These are phyloP conservation scores for Himalopsyche phryganea DNA, from an alignment of 1,140 invertebrate genomes.

Conservation along the genomic window DNA sequence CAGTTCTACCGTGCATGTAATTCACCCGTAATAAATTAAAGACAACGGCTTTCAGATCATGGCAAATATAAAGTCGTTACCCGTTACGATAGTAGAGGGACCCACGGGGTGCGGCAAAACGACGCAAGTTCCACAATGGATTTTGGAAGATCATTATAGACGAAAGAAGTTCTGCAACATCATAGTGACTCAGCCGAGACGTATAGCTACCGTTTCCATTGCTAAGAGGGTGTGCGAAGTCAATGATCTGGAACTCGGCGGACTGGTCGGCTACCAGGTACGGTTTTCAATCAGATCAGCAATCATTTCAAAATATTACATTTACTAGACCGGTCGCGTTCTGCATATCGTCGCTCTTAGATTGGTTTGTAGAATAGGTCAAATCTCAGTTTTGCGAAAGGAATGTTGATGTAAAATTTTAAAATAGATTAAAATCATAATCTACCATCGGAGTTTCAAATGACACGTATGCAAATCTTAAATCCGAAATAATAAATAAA, in stretches of 20 bases:
- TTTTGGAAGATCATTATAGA: constrained; percentile 69
- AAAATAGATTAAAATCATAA: too few relatives aligned
- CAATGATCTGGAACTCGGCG: constrained; percentile 70
- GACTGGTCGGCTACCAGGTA: constrained; percentile 81
- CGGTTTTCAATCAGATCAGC: background rate
- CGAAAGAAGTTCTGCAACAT: constrained; percentile 70
- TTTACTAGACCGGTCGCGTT: background rate
- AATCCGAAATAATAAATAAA: too few relatives aligned
- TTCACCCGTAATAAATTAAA: too few relatives aligned
- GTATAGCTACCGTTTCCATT: constrained; percentile 81
- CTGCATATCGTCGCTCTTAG: background rate
- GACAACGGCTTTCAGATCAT: too few relatives aligned
- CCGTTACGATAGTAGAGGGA: constrained; percentile 81
- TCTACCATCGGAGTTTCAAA: too few relatives aligned
- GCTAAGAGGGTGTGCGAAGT: constrained; percentile 76
- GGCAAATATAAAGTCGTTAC: constrained; percentile 14
- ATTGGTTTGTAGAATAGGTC: too few relatives aligned
- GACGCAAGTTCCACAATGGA: constrained; percentile 85
- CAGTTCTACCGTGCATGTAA: too few relatives aligned
- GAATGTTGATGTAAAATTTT: too few relatives aligned
- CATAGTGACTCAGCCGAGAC: constrained; percentile 81
- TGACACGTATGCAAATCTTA: too few relatives aligned
- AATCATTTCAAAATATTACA: background rate
- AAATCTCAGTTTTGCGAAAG: too few relatives aligned
- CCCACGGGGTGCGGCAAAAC: constrained; percentile 77